Evolutionary conservation across 1,140 invertebrate species (phyloP).

Genomic region (Drosophila carrolli): DNA sequence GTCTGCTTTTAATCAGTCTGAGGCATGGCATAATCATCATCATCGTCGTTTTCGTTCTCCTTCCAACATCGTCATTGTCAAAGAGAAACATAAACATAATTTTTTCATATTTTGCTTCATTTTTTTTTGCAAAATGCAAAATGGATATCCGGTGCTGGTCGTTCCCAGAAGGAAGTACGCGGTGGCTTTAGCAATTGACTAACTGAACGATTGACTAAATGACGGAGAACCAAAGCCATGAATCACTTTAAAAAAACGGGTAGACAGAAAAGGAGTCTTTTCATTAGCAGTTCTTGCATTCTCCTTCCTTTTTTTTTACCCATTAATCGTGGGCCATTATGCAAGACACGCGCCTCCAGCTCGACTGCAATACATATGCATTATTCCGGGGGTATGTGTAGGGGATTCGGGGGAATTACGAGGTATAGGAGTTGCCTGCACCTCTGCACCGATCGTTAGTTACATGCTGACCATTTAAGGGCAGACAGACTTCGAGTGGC

Average conservation of each 20-base stretch:
- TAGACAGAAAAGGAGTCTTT: slow-evolving; percentile 55
- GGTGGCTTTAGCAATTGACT: slow-evolving; percentile 33
- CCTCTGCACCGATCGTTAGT: slow-evolving; percentile 46
- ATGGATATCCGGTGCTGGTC: slow-evolving; percentile 72
- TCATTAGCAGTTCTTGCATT: slow-evolving; percentile 44
- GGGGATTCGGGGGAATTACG: background rate
- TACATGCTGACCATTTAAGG: slow-evolving; percentile 48
- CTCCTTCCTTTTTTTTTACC: slow-evolving; percentile 6
- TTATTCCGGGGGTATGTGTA: slow-evolving; percentile 31
- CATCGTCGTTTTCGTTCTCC: slow-evolving; percentile 51
- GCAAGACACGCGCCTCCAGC: slow-evolving; percentile 78
- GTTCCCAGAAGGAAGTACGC: slow-evolving; percentile 41
- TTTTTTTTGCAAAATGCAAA: slow-evolving; percentile 63
- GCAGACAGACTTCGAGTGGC: slow-evolving; percentile 43
- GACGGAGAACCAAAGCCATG: slow-evolving; percentile 41
- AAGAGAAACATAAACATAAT: slow-evolving; percentile 61
- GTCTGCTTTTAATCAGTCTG: slow-evolving; percentile 69
- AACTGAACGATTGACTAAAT: slow-evolving; percentile 47
- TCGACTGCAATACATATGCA: slow-evolving; percentile 60
- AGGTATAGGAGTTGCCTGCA: slow-evolving; percentile 33
- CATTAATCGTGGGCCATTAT: slow-evolving; percentile 76
- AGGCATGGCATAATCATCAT: slow-evolving; percentile 63
- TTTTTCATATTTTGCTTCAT: slow-evolving; percentile 33
- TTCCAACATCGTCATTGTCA: slow-evolving; percentile 46
- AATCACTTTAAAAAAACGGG: slow-evolving; percentile 37